Conservation (phyloP, 2,888 invertebrate species). For the Notodonta dromedarius region DNA sequence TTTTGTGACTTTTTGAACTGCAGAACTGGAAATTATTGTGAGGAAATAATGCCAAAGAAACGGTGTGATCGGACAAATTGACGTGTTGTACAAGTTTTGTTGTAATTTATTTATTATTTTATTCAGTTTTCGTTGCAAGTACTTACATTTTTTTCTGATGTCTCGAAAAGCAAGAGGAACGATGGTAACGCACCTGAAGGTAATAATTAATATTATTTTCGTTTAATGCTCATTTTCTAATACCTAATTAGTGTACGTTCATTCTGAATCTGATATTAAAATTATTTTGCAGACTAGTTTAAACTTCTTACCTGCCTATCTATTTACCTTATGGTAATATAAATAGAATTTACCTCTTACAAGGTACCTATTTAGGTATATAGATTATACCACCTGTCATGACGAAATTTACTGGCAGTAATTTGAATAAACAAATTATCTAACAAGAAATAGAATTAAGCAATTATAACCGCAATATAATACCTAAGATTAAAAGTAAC, state of each 20-base stretch:
- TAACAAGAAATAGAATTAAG: slow-evolving; percentile 6
- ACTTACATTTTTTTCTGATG: slow-evolving; percentile 72
- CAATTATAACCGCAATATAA: neutral
- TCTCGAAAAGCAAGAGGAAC: slow-evolving; percentile 73
- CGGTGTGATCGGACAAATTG: slow-evolving; percentile 69
- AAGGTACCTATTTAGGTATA: no score
- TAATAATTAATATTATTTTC: slow-evolving; percentile 42
- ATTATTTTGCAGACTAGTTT: neutral
- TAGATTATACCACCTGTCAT: neutral
- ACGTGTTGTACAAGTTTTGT: slow-evolving; percentile 62
- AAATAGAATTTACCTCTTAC: no score
- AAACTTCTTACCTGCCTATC: no score
- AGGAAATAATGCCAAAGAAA: slow-evolving; percentile 74
- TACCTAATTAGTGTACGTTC: neutral
- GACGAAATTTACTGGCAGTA: neutral
- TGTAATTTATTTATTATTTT: slow-evolving; percentile 51
- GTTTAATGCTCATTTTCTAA: slow-evolving; percentile 5
- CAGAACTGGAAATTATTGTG: slow-evolving; percentile 45
- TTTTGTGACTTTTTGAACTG: slow-evolving; percentile 56
- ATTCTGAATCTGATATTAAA: slow-evolving; percentile 4
- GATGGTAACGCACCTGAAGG: slow-evolving; percentile 78
- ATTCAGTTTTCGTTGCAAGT: slow-evolving; percentile 47
- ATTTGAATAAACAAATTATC: slow-evolving; percentile 9
- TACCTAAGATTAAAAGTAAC: slow-evolving; percentile 3
- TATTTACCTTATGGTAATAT: no score